Conservation (phyloP, 2,113 vertebrate species). For the Scortum barcoo region DNA sequence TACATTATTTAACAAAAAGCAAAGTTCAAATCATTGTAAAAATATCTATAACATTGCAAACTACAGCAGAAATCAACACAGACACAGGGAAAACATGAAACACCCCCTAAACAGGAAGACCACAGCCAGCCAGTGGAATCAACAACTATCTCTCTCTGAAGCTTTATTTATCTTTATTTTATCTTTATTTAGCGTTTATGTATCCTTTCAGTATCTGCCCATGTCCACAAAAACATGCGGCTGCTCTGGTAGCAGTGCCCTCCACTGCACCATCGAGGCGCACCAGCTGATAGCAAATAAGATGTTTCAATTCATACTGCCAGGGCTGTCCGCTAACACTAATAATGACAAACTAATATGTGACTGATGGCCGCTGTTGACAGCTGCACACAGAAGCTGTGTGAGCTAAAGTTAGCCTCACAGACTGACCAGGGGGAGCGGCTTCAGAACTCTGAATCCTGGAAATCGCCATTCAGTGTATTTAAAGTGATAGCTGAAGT, state of each 20-base stretch:
- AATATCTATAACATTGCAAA: no score
- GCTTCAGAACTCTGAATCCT: background rate
- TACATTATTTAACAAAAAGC: no score
- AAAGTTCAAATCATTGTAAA: no score
- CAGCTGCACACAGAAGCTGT: no score
- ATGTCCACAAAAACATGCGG: background rate
- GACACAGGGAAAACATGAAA: no score
- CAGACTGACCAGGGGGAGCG: no score
- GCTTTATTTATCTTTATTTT: background rate
- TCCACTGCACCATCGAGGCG: background rate
- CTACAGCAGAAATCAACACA: no score
- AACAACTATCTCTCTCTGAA: background rate
- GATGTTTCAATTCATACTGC: background rate
- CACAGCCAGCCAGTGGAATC: no score
- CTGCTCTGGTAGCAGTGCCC: background rate
- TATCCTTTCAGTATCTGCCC: background rate
- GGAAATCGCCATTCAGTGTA: background rate
- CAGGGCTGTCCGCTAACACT: background rate
- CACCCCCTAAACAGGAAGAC: no score
- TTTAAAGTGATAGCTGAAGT: no score
- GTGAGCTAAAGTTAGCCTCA: background rate
- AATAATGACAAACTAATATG: no score
- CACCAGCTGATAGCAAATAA: background rate
- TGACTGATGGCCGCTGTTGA: background rate
- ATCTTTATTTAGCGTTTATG: no score